Evolutionary conservation across 1,140 invertebrate genomes (phyloP), one percentile per base, ranked within the genome.

Genomic region (Pseudomyrmex gracilis): DNA sequence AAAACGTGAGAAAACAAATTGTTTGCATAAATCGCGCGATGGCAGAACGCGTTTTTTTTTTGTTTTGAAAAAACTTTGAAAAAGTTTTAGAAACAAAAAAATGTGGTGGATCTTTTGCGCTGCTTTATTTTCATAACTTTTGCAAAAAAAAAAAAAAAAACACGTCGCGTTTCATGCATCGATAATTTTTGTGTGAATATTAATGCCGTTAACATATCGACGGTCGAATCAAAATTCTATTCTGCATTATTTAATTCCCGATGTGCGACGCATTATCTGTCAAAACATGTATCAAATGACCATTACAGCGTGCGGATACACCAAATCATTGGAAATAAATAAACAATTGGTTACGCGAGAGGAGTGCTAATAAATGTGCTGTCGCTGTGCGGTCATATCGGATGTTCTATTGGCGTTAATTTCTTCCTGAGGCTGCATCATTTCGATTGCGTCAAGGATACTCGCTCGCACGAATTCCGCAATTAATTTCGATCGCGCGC

Each of bases 251-350:
- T 80, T 80, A 71, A 80, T 22, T 60, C 53, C 7, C 10, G 64
- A 57, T 2, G 8, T 17, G 20, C 43, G 17, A 34, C 34, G 20
- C 47, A 17, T 57, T 53, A 57, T 70, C 10, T 47, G 64, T 68
- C 76, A 47, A 70, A 68, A 9, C 20, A 2, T 78, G 49, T 49
- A 22, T 68, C 22, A 71, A 58, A 80, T 71, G 20, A 12, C 43
- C 64, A 49, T 71, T 71, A 71, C 64, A 67, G 45, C 15, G 20
- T 53, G 34, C 34, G 34, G n/a, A 43, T 80, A 71, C 0, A 71
- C 0, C 76, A 53, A 80, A 47, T 80, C 76, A 71, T 80, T 13
- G 53, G 15, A 47, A 71, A 70, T 70, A 80, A 80, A 80, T 80
- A 71, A 80, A 58, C 66, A 71, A 80, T 80, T 80, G 49, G 53